Evolutionary conservation across 1,140 invertebrate species (phyloP).

Genomic region (Papilio aristodemus): DNA sequence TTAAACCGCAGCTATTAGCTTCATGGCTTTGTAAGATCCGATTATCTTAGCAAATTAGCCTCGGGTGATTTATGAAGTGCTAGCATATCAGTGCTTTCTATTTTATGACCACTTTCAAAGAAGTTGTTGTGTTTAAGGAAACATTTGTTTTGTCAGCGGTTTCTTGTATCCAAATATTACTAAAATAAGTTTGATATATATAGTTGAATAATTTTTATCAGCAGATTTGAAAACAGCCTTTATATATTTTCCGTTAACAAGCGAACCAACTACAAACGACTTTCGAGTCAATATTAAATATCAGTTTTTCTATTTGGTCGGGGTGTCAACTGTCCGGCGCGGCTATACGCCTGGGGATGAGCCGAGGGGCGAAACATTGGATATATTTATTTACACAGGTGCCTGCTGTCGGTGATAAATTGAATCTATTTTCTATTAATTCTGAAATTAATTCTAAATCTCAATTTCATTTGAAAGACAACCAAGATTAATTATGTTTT

Average conservation of each 20-base stretch:
- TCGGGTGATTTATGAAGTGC: neutral
- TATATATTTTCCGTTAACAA: too few relatives aligned
- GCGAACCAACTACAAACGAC: too few relatives aligned
- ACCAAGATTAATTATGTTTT: neutral
- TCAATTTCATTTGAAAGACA: neutral
- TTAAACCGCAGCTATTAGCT: neutral
- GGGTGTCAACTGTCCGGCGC: slow-evolving; percentile 8
- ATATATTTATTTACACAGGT: slow-evolving; percentile 10
- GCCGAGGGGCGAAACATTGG: neutral
- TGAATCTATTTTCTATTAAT: neutral
- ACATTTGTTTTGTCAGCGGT: too few relatives aligned
- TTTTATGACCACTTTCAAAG: neutral
- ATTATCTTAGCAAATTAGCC: neutral
- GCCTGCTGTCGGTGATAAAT: slow-evolving; percentile 7
- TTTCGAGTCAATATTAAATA: slow-evolving; percentile 4
- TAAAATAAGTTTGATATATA: too few relatives aligned
- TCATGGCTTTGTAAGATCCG: slow-evolving; percentile 8
- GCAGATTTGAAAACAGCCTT: too few relatives aligned
- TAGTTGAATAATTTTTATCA: too few relatives aligned
- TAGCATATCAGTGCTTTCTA: neutral
- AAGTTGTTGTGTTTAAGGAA: neutral
- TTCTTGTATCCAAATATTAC: too few relatives aligned
- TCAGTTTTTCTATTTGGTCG: neutral
- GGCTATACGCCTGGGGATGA: neutral
- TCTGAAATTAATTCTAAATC: too few relatives aligned